A percentile compares a stretch with the other conserved stretches of the same genome.
Evolutionary conservation across 2,797 vertebrate genomes (phyloP).

Genomic region (Caiman crocodilus): DNA sequence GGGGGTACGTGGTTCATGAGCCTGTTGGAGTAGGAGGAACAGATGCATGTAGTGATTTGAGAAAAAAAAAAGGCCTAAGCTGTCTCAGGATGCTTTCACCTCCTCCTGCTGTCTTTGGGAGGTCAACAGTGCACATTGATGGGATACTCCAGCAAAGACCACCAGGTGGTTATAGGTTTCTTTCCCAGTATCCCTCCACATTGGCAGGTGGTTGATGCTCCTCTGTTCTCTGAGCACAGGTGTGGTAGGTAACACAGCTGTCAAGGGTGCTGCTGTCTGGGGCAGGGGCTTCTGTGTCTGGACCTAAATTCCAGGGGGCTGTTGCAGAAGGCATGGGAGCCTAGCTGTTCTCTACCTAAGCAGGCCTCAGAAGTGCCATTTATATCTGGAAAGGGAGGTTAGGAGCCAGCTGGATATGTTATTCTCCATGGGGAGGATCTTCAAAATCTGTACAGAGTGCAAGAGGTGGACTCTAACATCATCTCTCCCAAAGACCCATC

Average conservation of each 20-base stretch:
- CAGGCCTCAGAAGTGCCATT: not conserved
- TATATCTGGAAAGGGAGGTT: not conserved
- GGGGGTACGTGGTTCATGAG: not conserved
- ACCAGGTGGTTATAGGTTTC: not conserved
- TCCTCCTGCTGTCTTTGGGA: not conserved
- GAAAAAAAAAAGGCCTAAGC: not conserved
- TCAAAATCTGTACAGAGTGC: not conserved
- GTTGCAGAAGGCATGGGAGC: not conserved
- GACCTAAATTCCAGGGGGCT: not conserved
- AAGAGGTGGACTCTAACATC: not conserved
- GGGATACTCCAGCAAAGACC: not conserved
- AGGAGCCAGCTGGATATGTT: not conserved
- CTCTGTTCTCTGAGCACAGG: not conserved
- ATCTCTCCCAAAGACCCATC: not conserved
- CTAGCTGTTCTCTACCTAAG: not conserved
- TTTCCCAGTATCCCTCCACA: not conserved
- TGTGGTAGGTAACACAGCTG: not conserved
- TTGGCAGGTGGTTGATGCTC: not conserved
- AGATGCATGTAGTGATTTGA: not conserved
- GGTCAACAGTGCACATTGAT: not conserved
- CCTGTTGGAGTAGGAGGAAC: not conserved
- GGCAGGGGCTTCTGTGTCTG: not conserved
- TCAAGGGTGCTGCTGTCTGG: not conserved
- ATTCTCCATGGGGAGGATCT: not conserved
- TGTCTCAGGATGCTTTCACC: not conserved